Base-by-base conservation (phyloP, 2,797 vertebrate species). In the Hyperoplus lanceolatus region DNA sequence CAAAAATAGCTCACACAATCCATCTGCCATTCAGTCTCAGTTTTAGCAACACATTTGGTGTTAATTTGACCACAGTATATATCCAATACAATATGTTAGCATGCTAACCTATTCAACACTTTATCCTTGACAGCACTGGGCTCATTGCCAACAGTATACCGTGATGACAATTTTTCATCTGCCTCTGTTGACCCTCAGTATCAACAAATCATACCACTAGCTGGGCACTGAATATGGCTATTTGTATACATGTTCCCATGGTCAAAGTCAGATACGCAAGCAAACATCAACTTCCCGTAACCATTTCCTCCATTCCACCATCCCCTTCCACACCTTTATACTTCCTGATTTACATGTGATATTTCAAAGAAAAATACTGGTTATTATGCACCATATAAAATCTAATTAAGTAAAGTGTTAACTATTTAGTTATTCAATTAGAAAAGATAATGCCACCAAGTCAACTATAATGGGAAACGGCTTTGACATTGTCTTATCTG, bases 131-230 rank as follows among this genome's bases (percentile, higher is more conserved):
- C 59, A 21, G 77, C 71, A 39, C 77, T 65, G 69, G 91, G 81
- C 83, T 62, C 42, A 3, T 45, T 62, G 85, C 87, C 84, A 88
- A 4, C 64, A 41, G 39, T 72, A 61, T 73, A 71, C 64, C 70
- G 64, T 29, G 53, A 75, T 80, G 36, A 61, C 71, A 60, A 45
- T 57, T 62, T 60, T 60, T 75, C 46, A 57, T 79, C 64, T 65
- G 55, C 75, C 78, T 82, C 66, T 18, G 42, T 80, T 83, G 77
- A 88, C 85, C 29, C 85, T 79, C 53, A 2, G 58, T 80, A 86
- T 59, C 74, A 83, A 83, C 81, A 81, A 85, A 90, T 90, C 76
- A 66, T 46, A 79, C 67, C 71, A 82, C 81, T 77, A 85, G 73
- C 82, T 89, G 85, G 83, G 55, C 66, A 79, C 18, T 65, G 78